Percentiles rank a stretch among this genome's conserved stretches.
Evolutionary conservation across 2,797 vertebrate genomes (phyloP).

Genomic region (Acrossocheilus fasciatus): DNA sequence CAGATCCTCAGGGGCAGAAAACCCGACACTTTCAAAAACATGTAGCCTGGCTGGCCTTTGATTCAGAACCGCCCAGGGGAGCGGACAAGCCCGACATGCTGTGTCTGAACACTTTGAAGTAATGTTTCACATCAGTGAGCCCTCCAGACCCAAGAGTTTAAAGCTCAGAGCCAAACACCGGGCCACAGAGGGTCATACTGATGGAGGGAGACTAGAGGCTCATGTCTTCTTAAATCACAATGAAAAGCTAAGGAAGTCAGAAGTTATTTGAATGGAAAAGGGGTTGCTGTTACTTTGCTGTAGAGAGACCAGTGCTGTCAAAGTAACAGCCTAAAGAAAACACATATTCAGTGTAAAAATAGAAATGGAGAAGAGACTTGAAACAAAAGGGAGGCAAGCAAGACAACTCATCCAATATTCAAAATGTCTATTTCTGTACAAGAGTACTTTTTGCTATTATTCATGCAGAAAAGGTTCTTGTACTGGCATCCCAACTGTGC

Average conservation of each 20-base stretch:
- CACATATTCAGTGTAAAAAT: not conserved
- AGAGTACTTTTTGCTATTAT: not conserved
- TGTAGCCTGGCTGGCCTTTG: conserved; percentile 31
- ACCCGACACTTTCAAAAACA: conserved; percentile 30
- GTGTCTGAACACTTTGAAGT: conserved; percentile 43
- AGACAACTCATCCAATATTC: not conserved
- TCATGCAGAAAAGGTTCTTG: not conserved
- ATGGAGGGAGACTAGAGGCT: conserved; percentile 45
- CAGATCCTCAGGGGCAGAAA: conserved; percentile 15
- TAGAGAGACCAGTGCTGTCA: too few species aligned
- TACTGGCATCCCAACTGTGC: not conserved
- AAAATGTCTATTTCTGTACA: not conserved
- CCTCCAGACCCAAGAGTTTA: conserved; percentile 29
- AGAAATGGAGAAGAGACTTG: not conserved
- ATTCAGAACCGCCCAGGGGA: conserved; percentile 25
- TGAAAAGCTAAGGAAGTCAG: not conserved
- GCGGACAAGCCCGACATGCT: conserved; percentile 38
- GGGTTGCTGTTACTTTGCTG: not conserved
- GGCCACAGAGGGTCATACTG: conserved; percentile 46
- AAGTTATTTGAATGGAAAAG: not conserved
- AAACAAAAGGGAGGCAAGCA: not conserved
- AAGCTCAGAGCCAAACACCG: conserved; percentile 44
- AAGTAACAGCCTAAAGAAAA: not conserved
- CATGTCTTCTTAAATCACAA: not conserved
- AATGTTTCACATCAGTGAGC: conserved; percentile 32